These are phyloP conservation scores for Gnathonemus longibarbis DNA, from an alignment of 2,113 vertebrate species.

Conservation along the genomic window DNA sequence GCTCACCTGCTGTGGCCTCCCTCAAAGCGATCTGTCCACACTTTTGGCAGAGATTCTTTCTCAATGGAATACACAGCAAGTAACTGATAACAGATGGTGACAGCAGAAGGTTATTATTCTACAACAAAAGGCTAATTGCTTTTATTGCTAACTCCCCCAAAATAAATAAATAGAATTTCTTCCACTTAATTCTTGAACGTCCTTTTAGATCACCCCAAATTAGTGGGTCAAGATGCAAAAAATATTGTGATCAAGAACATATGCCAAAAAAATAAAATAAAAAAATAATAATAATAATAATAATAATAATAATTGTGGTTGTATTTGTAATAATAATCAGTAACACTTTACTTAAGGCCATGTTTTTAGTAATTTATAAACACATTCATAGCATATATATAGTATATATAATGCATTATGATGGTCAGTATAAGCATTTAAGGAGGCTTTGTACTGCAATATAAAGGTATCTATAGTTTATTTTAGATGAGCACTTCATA, in stretches of 20 bases:
- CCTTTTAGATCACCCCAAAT: conserved; percentile 19
- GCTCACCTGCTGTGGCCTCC: neutral
- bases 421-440: neutral
- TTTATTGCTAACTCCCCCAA: conserved; percentile 23
- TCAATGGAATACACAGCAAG: conserved; percentile 26
- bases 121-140: conserved; percentile 39
- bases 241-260: neutral
- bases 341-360: neutral
- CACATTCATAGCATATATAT: neutral
- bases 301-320: neutral
- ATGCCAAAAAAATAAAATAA: neutral
- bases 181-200: conserved; percentile 27
- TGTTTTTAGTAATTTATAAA: neutral
- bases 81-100: conserved; percentile 42
- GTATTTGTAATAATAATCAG: neutral
- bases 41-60: conserved; percentile 21
- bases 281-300: neutral
- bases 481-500: neutral
- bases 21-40: neutral
- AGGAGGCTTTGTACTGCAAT: neutral
- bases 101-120: conserved; percentile 35
- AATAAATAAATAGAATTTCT: conserved; percentile 7
- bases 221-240: neutral
- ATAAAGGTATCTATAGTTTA: neutral
- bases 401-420: neutral